A percentile compares a stretch with the other conserved stretches of the same genome.
phyloP scores from a whole-genome alignment of 2,888 invertebrate species.

The Ormyrus nitidulus region DNA sequence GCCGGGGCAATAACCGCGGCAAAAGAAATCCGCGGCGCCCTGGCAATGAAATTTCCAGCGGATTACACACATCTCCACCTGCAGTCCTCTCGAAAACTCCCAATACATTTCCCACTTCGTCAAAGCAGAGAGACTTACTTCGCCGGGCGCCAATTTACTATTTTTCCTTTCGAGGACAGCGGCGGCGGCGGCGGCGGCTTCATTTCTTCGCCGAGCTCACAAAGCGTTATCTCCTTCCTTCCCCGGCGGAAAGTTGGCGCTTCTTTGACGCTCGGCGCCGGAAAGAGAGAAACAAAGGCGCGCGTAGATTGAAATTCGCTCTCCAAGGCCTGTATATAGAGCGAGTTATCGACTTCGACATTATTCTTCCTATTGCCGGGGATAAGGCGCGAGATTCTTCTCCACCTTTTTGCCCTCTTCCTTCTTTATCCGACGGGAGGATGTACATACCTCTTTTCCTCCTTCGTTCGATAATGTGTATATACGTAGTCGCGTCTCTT shows the following conservation, averaged over 20 bases:
- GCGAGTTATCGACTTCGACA: slow-evolving; percentile 62
- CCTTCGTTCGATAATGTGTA: neutral
- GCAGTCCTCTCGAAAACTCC: neutral
- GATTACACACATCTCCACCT: slow-evolving; percentile 7
- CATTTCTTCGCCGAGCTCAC: too few species aligned
- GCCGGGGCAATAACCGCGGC: neutral
- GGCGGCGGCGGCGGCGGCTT: neutral
- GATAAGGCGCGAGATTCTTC: slow-evolving; percentile 60
- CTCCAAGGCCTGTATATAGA: neutral
- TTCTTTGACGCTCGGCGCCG: slow-evolving; percentile 60
- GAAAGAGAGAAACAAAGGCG: slow-evolving; percentile 62
- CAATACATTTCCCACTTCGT: neutral
- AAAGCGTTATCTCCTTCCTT: slow-evolving; percentile 23
- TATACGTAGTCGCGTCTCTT: neutral
- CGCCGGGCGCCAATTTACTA: slow-evolving; percentile 37
- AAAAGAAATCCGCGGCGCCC: neutral
- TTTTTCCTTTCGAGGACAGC: slow-evolving; percentile 38
- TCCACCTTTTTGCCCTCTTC: slow-evolving; percentile 47
- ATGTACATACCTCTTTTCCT: neutral
- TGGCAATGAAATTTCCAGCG: slow-evolving; percentile 21
- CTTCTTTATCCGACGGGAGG: slow-evolving; percentile 16
- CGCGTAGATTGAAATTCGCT: slow-evolving; percentile 67
- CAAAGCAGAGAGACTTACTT: slow-evolving; percentile 7
- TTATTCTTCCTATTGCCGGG: slow-evolving; percentile 66
- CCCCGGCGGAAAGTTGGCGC: slow-evolving; percentile 31